phyloP scores from a whole-genome alignment of 2,113 vertebrate species.

The Nannospalax galili region DNA sequence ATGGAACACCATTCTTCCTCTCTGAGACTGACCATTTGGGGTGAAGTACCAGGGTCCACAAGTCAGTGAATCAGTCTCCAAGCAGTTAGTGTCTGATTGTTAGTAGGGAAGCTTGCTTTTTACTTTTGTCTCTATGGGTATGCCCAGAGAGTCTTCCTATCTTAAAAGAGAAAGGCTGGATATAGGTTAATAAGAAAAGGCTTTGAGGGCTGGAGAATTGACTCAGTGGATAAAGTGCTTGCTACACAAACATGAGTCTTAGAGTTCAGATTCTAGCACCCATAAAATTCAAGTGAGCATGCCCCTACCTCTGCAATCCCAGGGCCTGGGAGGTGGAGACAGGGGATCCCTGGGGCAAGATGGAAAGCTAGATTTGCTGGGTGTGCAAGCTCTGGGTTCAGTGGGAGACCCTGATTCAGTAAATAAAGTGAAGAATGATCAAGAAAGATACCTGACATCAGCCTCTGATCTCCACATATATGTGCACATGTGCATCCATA shows the following conservation, averaged over 20 bases:
- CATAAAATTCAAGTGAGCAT: not conserved
- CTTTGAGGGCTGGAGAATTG: not conserved
- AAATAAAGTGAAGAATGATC: not conserved
- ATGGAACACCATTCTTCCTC: not conserved
- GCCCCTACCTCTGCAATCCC: not conserved
- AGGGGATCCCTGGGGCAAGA: not conserved
- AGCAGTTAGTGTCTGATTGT: not conserved
- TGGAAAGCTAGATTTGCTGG: not conserved
- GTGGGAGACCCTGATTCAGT: not conserved
- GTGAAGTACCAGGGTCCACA: not conserved
- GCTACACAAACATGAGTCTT: not conserved
- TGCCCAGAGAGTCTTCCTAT: not conserved
- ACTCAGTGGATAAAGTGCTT: not conserved
- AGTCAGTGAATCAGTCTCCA: not conserved
- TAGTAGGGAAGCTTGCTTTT: not conserved
- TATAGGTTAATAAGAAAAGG: not conserved
- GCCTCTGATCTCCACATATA: not conserved
- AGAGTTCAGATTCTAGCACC: not conserved
- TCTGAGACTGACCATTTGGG: no score
- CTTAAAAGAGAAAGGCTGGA: not conserved
- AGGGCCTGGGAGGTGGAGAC: not conserved
- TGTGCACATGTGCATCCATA: not conserved
- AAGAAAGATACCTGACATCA: not conserved
- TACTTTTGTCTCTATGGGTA: not conserved
- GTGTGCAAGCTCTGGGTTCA: not conserved